Percentiles rank a stretch among this genome's conserved stretches.
phyloP scores from a whole-genome alignment of 1,140 invertebrate genomes.

The Drosophila murphyi region DNA sequence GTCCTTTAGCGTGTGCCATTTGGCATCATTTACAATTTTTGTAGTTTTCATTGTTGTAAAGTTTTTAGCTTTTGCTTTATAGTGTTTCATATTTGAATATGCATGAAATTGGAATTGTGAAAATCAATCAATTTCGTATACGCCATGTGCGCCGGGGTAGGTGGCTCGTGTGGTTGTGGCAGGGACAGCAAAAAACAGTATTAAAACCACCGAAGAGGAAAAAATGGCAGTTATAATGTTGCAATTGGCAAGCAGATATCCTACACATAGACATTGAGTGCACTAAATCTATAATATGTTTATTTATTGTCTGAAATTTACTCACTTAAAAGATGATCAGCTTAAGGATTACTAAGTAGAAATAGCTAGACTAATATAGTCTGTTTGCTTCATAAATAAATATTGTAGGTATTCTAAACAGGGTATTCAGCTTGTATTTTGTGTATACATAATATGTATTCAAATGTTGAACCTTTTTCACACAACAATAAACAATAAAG shows the following conservation, averaged over 20 bases:
- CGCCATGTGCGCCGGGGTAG: slow-evolving; percentile 25
- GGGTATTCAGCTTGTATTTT: not conserved
- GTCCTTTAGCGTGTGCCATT: slow-evolving; percentile 51
- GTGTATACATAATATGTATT: not conserved
- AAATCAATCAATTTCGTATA: slow-evolving; percentile 64
- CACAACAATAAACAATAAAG: slow-evolving; percentile 14
- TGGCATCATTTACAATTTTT: slow-evolving; percentile 59
- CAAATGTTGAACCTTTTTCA: slow-evolving; percentile 3
- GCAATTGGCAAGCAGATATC: not conserved
- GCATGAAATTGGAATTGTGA: slow-evolving; percentile 57
- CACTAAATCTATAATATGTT: not conserved
- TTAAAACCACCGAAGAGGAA: slow-evolving; percentile 34
- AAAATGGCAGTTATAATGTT: not conserved
- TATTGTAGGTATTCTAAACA: not conserved
- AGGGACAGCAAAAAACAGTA: slow-evolving; percentile 19
- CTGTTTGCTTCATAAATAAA: too few species aligned
- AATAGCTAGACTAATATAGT: too few species aligned
- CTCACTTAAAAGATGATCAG: too few species aligned
- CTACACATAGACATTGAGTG: not conserved
- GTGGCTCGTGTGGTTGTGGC: not conserved
- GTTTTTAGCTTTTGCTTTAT: slow-evolving; percentile 13
- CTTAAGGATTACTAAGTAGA: too few species aligned
- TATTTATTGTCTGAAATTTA: too few species aligned
- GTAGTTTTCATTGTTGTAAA: slow-evolving; percentile 16
- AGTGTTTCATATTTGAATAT: slow-evolving; percentile 53